Evolutionary conservation across 2,888 invertebrate genomes (phyloP).

Genomic region (Conistra vaccinii): DNA sequence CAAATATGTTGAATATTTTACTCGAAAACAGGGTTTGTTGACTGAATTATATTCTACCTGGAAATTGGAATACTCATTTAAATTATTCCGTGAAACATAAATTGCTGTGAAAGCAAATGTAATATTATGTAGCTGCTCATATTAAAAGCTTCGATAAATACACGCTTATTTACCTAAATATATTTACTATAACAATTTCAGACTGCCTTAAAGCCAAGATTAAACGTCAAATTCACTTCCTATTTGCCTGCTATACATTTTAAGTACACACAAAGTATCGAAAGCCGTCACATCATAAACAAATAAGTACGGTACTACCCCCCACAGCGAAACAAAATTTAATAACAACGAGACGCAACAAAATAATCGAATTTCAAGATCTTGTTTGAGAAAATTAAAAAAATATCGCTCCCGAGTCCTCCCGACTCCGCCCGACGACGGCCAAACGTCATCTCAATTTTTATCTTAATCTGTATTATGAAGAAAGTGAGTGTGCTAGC

Average conservation of each 20-base stretch:
- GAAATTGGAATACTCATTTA: constrained; percentile 10
- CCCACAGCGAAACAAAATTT: constrained; percentile 81
- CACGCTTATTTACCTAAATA: neutral
- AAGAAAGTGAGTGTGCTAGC: constrained; percentile 78
- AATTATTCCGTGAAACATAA: constrained; percentile 8
- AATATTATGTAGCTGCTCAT: neutral
- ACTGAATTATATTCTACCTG: neutral
- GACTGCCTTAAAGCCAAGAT: neutral
- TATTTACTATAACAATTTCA: neutral
- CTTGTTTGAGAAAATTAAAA: constrained; percentile 89
- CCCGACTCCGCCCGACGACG: constrained; percentile 64
- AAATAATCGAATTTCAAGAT: constrained; percentile 87
- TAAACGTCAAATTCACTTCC: constrained; percentile 34
- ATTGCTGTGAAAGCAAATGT: neutral
- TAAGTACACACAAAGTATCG: constrained; percentile 56
- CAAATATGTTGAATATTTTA: constrained; percentile 19
- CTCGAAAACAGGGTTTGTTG: constrained; percentile 27
- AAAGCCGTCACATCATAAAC: constrained; percentile 65
- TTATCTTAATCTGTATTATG: constrained; percentile 88
- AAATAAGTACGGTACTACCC: constrained; percentile 67
- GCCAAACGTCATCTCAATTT: constrained; percentile 88
- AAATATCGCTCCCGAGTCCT: constrained; percentile 79
- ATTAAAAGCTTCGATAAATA: neutral
- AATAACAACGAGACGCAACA: constrained; percentile 81
- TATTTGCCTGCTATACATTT: constrained; percentile 15